A percentile compares a stretch with the other conserved stretches of the same genome.
These are phyloP conservation scores for Xenops minutus DNA, from an alignment of 2,797 vertebrate genomes.

Conservation along the genomic window DNA sequence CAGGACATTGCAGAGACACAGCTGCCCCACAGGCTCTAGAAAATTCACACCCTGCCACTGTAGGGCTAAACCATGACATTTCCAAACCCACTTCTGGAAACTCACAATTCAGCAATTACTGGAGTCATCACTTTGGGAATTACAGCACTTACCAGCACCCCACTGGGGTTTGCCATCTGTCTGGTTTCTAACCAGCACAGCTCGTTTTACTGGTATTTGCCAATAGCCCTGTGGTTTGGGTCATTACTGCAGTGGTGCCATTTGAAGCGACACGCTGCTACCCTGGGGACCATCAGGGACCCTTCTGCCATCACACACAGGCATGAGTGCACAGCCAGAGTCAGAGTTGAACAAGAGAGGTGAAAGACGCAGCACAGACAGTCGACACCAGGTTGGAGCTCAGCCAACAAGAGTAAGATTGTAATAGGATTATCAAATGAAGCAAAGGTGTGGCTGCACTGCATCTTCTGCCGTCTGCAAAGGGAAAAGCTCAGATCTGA, in stretches of 20 bases:
- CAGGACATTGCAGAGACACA: not conserved
- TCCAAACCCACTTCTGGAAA: conserved; percentile 24
- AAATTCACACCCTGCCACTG: not conserved
- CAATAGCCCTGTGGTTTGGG: conserved; percentile 43
- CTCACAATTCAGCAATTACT: conserved; percentile 36
- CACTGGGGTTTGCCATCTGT: conserved; percentile 34
- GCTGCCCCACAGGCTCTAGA: not conserved
- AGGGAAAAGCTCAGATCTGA: conserved; percentile 8
- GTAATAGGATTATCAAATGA: not conserved
- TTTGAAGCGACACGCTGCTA: not conserved
- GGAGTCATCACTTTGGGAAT: conserved; percentile 43
- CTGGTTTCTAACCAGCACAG: conserved; percentile 54
- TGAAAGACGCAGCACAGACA: not conserved
- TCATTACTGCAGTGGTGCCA: not conserved
- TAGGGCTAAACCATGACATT: not conserved
- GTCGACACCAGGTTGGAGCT: not conserved
- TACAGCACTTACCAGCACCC: conserved; percentile 12
- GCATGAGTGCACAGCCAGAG: fast-evolving
- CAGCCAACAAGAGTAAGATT: not conserved
- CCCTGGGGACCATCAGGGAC: not conserved
- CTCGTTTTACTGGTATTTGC: conserved; percentile 59
- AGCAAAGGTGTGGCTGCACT: not conserved
- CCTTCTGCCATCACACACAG: not conserved
- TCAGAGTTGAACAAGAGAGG: not conserved
- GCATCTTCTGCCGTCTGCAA: not conserved